Base-by-base conservation (phyloP, 2,888 invertebrate species). In the Dysmachus trigonus region DNA sequence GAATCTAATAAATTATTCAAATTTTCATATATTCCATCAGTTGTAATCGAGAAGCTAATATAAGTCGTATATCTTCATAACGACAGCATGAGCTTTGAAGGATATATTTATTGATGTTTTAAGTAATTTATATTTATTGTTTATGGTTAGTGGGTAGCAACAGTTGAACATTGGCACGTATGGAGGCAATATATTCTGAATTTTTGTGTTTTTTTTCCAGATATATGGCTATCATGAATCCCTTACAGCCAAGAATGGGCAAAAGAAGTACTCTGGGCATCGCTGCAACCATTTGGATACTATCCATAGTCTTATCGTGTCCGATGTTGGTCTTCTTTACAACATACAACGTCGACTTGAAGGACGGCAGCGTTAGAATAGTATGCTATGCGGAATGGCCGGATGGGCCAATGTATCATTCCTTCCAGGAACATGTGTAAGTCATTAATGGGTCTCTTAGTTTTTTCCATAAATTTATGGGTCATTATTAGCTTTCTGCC, bases 161-260 rank as follows among this genome's bases (percentile, higher is more conserved):
- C 18, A 62, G 33, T 82, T 13, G 7, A 82, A 82, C n/a, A 41
- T 2, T 62, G 22, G 27, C 62, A 62, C 27, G 62, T 8, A 27
- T 10, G 2, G 13, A 62, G 3, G 62, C 62, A 27, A 62, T 62
- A 27, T 10, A 27, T 62, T 8, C 10, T 6, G n/a, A 51, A n/a
- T 53, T 51, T 53, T 18, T 62, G 8, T 41, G 38, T 41, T 2
- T 38, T 53, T 79, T 86, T 91, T 93, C 1, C 93, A 98, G 98
- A 91, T 98, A 98, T 91, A 96, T 97, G 93, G 98, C 98, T 84
- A 98, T 98, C 89, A 97, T 98, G 94, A 97, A 97, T 90, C 98
- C 98, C 0, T 93, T 98, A 87, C 94, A 95, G 87, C 98, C 98
- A 1, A 94, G 98, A 85, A 96, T 98, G 94, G 97, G 98, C 33